Evolutionary conservation across 2,797 vertebrate species (phyloP).

Genomic region (Tolypeutes matacus): DNA sequence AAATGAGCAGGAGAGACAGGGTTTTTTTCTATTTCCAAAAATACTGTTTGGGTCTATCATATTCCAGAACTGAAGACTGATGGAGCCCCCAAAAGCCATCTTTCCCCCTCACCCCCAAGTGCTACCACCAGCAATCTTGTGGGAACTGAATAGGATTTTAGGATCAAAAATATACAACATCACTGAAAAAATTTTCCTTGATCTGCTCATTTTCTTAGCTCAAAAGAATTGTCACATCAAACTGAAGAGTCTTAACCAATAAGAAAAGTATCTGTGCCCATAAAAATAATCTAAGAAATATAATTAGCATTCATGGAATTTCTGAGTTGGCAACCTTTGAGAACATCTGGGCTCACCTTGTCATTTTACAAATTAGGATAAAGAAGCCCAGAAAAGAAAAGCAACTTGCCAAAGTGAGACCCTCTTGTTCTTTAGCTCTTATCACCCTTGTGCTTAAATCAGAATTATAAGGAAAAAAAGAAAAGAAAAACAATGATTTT

Average conservation of each 20-base stretch:
- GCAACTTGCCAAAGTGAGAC: not conserved
- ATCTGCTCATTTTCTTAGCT: not conserved
- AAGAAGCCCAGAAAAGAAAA: not conserved
- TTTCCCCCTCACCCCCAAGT: not conserved
- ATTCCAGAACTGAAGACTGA: not conserved
- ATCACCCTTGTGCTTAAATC: not conserved
- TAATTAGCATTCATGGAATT: not conserved
- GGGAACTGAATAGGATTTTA: not conserved
- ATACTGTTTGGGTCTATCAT: not conserved
- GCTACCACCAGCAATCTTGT: not conserved
- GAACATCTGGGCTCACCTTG: not conserved
- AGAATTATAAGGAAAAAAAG: not conserved
- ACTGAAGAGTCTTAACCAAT: not conserved
- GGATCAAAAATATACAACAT: slow-evolving; percentile 21
- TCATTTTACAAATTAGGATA: slow-evolving; percentile 33
- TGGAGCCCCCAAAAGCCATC: not conserved
- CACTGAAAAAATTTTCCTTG: not conserved
- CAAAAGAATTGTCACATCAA: not conserved
- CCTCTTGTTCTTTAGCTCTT: not conserved
- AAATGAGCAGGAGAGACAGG: not conserved
- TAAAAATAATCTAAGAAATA: not conserved
- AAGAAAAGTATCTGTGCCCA: not conserved
- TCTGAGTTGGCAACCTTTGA: not conserved
- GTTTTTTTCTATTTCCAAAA: not conserved
- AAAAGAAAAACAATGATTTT: not conserved